Evolutionary conservation across 2,113 vertebrate species (phyloP).

Genomic region (Brevimyrus niger): DNA sequence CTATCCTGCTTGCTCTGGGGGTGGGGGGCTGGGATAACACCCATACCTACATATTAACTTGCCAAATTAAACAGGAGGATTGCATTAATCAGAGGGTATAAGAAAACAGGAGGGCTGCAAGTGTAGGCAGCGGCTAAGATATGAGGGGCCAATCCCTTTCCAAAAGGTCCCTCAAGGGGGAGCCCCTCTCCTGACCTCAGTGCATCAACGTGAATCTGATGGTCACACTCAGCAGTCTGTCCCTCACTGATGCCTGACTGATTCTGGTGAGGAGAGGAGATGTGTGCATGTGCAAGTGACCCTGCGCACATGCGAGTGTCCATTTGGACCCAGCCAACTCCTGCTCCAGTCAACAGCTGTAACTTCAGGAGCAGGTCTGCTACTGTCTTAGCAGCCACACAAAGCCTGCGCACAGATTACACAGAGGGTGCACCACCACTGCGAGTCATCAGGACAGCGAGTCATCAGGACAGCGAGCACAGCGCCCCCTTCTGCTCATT

Average conservation of each 20-base stretch:
- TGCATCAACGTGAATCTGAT: neutral
- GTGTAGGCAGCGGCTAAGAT: no score
- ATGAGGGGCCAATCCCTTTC: neutral
- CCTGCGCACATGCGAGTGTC: neutral
- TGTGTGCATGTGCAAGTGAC: neutral
- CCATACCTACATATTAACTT: conserved; percentile 56
- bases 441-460: no score
- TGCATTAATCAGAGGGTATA: conserved; percentile 55
- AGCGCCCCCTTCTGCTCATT: neutral
- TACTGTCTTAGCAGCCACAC: neutral
- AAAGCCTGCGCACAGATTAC: neutral
- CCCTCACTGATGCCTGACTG: neutral
- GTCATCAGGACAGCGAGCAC: neutral
- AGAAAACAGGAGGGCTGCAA: neutral
- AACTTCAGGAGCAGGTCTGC: neutral
- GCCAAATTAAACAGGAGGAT: conserved; percentile 73
- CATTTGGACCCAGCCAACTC: neutral
- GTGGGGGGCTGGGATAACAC: neutral
- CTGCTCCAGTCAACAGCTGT: neutral
- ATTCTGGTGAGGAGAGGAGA: neutral
- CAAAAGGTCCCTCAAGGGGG: neutral
- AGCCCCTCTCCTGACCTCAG: neutral
- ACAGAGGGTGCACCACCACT: neutral
- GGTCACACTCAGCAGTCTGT: neutral
- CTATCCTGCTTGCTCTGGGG: neutral